Conservation (phyloP, 2,797 vertebrate genomes). For the Eleutherodactylus coqui region DNA sequence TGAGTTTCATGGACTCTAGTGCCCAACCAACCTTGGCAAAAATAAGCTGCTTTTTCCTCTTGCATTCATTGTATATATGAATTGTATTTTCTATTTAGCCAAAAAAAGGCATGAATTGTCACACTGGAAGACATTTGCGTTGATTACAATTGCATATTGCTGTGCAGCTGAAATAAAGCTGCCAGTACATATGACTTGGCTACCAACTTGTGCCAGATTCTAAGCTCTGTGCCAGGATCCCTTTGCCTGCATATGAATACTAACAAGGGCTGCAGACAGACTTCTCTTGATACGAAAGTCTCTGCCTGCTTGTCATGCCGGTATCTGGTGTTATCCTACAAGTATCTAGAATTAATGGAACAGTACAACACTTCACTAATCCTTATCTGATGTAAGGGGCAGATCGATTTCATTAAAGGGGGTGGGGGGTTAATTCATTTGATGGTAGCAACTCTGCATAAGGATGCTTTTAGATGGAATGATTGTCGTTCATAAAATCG, state of each 20-base stretch:
- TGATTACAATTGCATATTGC: slow-evolving; percentile 11
- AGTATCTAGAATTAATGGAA: background rate
- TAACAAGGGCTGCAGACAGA: slow-evolving; percentile 5
- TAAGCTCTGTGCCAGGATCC: background rate
- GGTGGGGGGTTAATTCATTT: too few species aligned
- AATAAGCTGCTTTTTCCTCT: background rate
- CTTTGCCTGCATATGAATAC: background rate
- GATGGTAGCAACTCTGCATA: too few species aligned
- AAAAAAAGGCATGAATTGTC: background rate
- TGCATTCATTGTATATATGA: background rate
- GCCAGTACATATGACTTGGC: slow-evolving; percentile 16
- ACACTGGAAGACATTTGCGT: background rate
- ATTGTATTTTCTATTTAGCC: background rate
- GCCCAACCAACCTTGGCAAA: background rate
- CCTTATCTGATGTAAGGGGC: background rate
- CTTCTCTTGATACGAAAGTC: background rate
- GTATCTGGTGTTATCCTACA: background rate
- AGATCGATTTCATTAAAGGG: background rate
- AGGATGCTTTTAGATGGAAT: too few species aligned
- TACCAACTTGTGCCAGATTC: slow-evolving; percentile 15
- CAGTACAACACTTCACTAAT: background rate
- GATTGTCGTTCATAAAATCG: too few species aligned
- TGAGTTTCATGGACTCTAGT: background rate
- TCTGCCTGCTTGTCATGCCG: background rate
- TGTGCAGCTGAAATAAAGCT: slow-evolving; percentile 25